Percentiles rank a stretch among this genome's conserved stretches.
phyloP scores from a whole-genome alignment of 2,888 invertebrate genomes.

The Smittia aterrima region DNA sequence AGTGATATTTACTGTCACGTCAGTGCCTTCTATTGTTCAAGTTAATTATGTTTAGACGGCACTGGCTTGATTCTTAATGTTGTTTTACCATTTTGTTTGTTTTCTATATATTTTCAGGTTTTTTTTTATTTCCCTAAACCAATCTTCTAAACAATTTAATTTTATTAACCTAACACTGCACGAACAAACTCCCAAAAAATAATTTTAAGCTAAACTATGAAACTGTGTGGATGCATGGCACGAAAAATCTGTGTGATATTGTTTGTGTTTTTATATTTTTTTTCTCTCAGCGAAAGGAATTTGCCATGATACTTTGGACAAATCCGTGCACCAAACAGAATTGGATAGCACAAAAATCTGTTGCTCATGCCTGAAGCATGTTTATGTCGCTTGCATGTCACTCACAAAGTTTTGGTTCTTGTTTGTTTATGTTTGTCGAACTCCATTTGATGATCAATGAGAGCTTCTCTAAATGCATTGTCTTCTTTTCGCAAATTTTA shows the following conservation, averaged over 20 bases:
- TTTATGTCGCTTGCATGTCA: conserved; percentile 52
- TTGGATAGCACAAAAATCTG: conserved; percentile 10
- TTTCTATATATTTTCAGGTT: conserved; percentile 37
- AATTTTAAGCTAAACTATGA: not conserved
- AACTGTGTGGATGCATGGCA: conserved; percentile 12
- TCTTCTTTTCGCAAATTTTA: not conserved
- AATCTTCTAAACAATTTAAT: conserved; percentile 38
- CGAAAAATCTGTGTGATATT: not conserved
- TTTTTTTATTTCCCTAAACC: conserved; percentile 44
- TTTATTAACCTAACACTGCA: conserved; percentile 38
- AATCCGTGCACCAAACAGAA: conserved; percentile 27
- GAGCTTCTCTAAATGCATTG: conserved; percentile 27
- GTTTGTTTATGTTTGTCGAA: conserved; percentile 48
- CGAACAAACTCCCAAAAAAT: conserved; percentile 29
- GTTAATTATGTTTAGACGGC: not conserved
- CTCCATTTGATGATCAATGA: conserved; percentile 43
- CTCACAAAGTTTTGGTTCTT: conserved; percentile 52
- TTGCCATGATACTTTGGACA: not conserved
- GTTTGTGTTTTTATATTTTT: not conserved
- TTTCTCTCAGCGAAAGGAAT: not conserved
- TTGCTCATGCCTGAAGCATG: conserved; percentile 46
- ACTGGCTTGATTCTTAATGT: not conserved
- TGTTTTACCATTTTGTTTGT: conserved; percentile 17
- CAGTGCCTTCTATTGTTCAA: not conserved
- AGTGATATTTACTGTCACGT: too few species aligned